A percentile compares a stretch with the other conserved stretches of the same genome.
Evolutionary conservation across 1,140 invertebrate species (phyloP).

Genomic region (Triops longicaudatus): DNA sequence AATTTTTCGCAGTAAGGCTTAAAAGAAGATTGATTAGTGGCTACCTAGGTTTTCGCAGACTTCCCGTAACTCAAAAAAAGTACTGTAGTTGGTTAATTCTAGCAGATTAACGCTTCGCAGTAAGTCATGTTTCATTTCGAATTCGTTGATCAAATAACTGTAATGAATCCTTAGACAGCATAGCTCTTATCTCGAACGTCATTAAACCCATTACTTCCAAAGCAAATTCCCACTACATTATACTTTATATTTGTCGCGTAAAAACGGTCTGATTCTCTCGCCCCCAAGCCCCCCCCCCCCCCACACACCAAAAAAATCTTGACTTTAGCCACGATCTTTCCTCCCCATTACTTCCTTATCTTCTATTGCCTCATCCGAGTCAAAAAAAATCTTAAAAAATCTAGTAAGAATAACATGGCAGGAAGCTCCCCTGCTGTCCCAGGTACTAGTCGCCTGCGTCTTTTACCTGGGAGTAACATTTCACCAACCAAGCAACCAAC

Average conservation of each 20-base stretch:
- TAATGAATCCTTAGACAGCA: neutral
- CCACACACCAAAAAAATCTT: neutral
- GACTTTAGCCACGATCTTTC: neutral
- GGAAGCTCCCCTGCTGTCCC: slow-evolving; percentile 9
- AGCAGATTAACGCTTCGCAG: too few species aligned
- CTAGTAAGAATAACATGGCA: neutral
- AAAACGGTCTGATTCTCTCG: too few species aligned
- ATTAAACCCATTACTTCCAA: neutral
- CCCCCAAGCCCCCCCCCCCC: too few species aligned
- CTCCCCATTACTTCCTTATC: neutral
- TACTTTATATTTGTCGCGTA: neutral
- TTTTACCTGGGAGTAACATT: slow-evolving; percentile 8
- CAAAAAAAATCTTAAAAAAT: neutral
- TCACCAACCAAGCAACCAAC: neutral
- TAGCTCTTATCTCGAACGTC: neutral
- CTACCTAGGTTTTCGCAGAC: too few species aligned
- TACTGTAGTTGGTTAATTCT: too few species aligned
- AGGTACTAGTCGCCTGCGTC: slow-evolving; percentile 10
- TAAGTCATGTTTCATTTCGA: neutral
- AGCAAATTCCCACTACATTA: neutral
- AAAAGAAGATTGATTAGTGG: too few species aligned
- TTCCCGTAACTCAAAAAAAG: too few species aligned
- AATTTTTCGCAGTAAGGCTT: too few species aligned
- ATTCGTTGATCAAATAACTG: neutral
- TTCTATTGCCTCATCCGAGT: neutral